A percentile compares a stretch with the other conserved stretches of the same genome.
phyloP scores from a whole-genome alignment of 2,113 vertebrate genomes.

The Cebus imitator region DNA sequence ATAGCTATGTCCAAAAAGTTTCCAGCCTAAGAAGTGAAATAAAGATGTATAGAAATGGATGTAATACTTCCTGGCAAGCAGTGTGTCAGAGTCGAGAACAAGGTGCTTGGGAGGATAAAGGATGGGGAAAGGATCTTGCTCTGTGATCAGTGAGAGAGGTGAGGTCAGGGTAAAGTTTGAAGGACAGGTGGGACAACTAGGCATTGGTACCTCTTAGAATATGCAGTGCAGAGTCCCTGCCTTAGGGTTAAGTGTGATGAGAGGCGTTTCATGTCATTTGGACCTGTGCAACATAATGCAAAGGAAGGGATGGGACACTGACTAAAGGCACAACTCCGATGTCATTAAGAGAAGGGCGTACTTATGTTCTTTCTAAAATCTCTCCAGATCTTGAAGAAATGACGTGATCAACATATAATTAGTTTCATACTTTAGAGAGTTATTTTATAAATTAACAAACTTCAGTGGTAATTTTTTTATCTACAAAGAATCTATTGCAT shows the following conservation, averaged over 20 bases:
- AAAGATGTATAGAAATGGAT: neutral
- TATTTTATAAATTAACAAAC: neutral
- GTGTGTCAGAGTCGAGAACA: neutral
- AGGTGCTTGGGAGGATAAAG: neutral
- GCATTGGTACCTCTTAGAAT: neutral
- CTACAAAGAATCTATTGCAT: neutral
- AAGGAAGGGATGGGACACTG: neutral
- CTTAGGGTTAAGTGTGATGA: neutral
- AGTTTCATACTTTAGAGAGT: neutral
- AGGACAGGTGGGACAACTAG: neutral
- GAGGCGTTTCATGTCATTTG: neutral
- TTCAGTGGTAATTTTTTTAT: conserved; percentile 4
- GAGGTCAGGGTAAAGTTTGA: neutral
- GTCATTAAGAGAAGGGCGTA: neutral
- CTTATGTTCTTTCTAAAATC: neutral
- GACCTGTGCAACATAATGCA: neutral
- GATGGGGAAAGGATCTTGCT: neutral
- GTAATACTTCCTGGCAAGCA: neutral
- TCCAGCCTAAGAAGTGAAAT: neutral
- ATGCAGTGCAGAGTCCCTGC: neutral
- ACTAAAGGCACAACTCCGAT: neutral
- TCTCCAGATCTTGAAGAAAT: neutral
- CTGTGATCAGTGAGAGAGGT: neutral
- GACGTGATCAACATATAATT: neutral
- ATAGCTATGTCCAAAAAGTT: neutral